Evolutionary conservation across 2,113 vertebrate genomes (phyloP).

Genomic region (Thymallus thymallus): DNA sequence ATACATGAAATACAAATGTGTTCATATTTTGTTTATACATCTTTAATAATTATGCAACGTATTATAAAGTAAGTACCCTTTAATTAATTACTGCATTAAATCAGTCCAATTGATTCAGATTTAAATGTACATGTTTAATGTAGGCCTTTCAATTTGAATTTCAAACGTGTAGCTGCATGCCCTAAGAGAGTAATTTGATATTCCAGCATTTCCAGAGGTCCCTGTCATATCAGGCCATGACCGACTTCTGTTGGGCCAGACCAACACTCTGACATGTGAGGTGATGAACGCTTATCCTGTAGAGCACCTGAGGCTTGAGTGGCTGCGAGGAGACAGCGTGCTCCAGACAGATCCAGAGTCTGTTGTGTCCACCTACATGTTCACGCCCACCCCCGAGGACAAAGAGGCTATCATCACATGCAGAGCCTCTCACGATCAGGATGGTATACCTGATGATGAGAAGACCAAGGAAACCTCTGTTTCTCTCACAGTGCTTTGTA

Average conservation of each 20-base stretch:
- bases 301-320: conserved; percentile 47
- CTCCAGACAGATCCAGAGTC: conserved; percentile 21
- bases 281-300: conserved; percentile 49
- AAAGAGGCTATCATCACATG: conserved; percentile 53
- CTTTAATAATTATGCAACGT: too few relatives aligned
- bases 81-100: too few relatives aligned
- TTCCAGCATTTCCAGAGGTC: conserved; percentile 62
- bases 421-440: conserved; percentile 49
- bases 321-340: conserved; percentile 42
- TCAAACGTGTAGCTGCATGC: too few relatives aligned
- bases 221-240: conserved; percentile 59
- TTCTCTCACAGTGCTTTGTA: conserved; percentile 53
- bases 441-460: conserved; percentile 27
- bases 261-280: conserved; percentile 52
- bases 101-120: too few relatives aligned
- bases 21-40: too few relatives aligned
- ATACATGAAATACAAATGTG: too few relatives aligned
- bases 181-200: background rate
- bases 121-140: too few relatives aligned
- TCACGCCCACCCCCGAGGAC: conserved; percentile 37
- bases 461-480: conserved; percentile 44
- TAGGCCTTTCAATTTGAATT: too few relatives aligned
- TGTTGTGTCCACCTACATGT: conserved; percentile 25
- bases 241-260: conserved; percentile 36
- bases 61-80: too few relatives aligned